These are phyloP conservation scores for Drosophila serrata DNA, from an alignment of 1,140 invertebrate genomes.

Conservation along the genomic window DNA sequence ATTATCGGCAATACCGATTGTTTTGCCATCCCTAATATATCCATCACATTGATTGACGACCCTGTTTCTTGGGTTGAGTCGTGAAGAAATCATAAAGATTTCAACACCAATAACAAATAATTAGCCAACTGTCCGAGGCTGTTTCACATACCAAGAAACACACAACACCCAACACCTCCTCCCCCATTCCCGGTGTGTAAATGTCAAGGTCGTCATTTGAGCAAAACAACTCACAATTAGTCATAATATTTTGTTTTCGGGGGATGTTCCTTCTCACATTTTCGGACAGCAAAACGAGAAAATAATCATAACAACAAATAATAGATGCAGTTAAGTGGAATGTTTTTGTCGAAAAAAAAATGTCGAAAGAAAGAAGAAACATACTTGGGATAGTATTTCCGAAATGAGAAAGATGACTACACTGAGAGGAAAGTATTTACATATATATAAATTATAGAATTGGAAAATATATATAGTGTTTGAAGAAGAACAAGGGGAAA, in stretches of 20 bases:
- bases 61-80: constrained; percentile 31
- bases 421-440: neutral
- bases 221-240: constrained; percentile 57
- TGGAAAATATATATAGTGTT: neutral
- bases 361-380: neutral
- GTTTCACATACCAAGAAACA: constrained; percentile 45
- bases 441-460: neutral
- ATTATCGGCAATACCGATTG: neutral
- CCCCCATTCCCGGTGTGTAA: constrained; percentile 24
- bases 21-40: constrained; percentile 7
- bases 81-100: constrained; percentile 72
- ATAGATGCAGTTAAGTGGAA: constrained; percentile 55
- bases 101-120: constrained; percentile 81
- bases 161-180: no score
- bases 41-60: constrained; percentile 45
- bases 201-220: constrained; percentile 48
- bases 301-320: constrained; percentile 45
- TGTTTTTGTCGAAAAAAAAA: constrained; percentile 20
- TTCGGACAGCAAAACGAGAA: constrained; percentile 31
- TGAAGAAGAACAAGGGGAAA: neutral
- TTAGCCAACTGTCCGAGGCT: constrained; percentile 71
- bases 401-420: constrained; percentile 5
- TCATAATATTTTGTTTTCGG: constrained; percentile 49
- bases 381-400: constrained; percentile 14
- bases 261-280: constrained; percentile 55